Base-by-base conservation (phyloP, 2,797 vertebrate species). In the Phataginus tricuspis region DNA sequence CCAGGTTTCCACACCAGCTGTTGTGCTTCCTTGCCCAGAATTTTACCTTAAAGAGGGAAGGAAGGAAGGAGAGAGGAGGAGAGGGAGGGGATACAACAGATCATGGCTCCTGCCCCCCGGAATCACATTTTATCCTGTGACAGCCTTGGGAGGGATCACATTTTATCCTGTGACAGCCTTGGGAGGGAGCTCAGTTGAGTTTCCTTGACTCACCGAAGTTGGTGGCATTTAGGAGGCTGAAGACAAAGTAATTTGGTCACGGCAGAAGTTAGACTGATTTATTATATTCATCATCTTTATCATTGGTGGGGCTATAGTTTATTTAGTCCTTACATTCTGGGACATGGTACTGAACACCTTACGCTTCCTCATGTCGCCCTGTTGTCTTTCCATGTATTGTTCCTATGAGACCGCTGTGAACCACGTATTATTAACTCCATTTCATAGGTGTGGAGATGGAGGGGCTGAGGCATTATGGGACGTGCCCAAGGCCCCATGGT, bases 301-400 rank as follows among this genome's bases (percentile, higher is more conserved):
- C 3, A 12, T 29, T 42, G 72, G 12, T 9, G 4, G 29, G 37
- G 11, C 23, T n/a, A 45, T 4, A 16, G 10, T 61, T 85, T 90
- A 15, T 23, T 16, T 59, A 25, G 25, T 1, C 2, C 39, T 3
- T 51, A 7, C 23, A 34, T 80, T 25, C 7, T 1, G 11, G 80
- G 37, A 29, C 1, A 0, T 0, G 8, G 1, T 9, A 49, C 27
- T 14, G 1, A 19, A 19, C 2, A 7, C 12, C 11, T 66, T 55
- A 63, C 5, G 1, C 27, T 11, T 16, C 7, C 4, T 27, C 7
- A 0, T 0, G 2, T 34, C 0, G 14, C n/a, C 34, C 31, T 19
- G 0, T 53, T 0, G 2, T 45, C 25, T 80, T 74, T 23, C 51
- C 0, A 12, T 1, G 4, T 7, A 0, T 0, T 4, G 2, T 57